Evolutionary conservation across 2,113 vertebrate species (phyloP), one percentile per base, ranked within the genome.

Genomic region (Chaetodon auriga): DNA sequence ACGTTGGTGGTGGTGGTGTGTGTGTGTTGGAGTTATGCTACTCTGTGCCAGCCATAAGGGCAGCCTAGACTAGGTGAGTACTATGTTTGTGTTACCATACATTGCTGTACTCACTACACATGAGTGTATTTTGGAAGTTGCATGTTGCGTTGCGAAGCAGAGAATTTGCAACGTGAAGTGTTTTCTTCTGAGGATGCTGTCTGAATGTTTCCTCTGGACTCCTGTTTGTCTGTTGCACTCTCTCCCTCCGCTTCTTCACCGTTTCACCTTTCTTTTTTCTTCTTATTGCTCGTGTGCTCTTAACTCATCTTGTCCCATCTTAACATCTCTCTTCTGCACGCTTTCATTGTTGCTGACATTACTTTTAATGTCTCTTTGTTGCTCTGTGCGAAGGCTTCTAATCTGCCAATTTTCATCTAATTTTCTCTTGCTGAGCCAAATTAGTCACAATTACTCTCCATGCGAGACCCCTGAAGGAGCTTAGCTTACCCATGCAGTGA

Each of bases 11-110:
- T 79, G 74, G 60, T 79, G 85, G 49, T 80, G 80, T 85, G 78
- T 87, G 77, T 91, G 76, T 90, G 83, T 76, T 89, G 91, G 88
- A 90, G 87, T 90, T 84, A 84, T 90, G 91, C 90, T 61, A 87
- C 81, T 83, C 70, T 83, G 76, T 89, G 87, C 82, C 90, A 85
- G 88, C 90, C 87, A 78, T 87, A 82, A 91, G 81, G 62, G 90
- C 92, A 94, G 87, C 91, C 90, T 90, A 88, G 80, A 88, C 72
- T 92, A 94, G 91, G 94, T 94, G 88, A 94, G 94, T 94, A 90
- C 82, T 36, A 55, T 81, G 48, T 86, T 86, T 78, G 72, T 81
- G 78, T 89, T 87, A 35, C 62, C 65, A 23, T 80, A 71, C 79
- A 63, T 84, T 36, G 57, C 46, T 76, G 36, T 54, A 60, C 63